These are phyloP conservation scores for Ophion obscuratus DNA, from an alignment of 2,888 invertebrate genomes.

Conservation along the genomic window DNA sequence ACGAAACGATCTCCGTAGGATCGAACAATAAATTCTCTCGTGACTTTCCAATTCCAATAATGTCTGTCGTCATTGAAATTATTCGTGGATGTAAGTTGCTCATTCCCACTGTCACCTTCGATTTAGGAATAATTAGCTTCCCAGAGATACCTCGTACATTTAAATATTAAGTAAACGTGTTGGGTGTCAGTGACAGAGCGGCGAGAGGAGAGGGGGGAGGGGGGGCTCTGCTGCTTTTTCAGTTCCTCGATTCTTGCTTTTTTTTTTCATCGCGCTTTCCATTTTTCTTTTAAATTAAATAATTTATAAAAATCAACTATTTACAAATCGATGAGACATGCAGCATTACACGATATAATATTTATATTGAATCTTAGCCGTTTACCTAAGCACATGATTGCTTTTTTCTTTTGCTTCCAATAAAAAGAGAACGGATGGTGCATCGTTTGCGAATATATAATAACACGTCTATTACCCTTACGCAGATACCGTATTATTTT, in stretches of 20 bases:
- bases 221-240: constrained; percentile 31
- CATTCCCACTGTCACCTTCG: constrained; percentile 4
- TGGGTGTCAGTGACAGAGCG: not conserved
- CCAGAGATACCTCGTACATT: constrained; percentile 38
- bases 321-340: constrained; percentile 82
- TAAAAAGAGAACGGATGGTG: constrained; percentile 76
- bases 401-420: constrained; percentile 49
- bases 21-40: constrained; percentile 22
- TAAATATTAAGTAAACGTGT: constrained; percentile 56
- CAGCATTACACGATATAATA: constrained; percentile 74
- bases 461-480: constrained; percentile 77
- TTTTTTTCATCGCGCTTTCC: constrained; percentile 43
- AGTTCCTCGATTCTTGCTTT: constrained; percentile 34
- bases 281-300: constrained; percentile 72
- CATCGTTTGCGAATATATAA: constrained; percentile 75
- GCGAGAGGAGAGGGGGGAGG: no score
- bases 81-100: constrained; percentile 30
- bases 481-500: constrained; percentile 70
- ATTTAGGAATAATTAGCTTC: constrained; percentile 47
- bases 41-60: constrained; percentile 26
- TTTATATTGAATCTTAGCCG: constrained; percentile 68
- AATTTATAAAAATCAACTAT: constrained; percentile 83
- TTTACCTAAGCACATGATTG: constrained; percentile 66
- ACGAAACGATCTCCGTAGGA: constrained; percentile 21
- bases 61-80: constrained; percentile 12